phyloP scores from a whole-genome alignment of 2,797 vertebrate species.

The Muraenolepis orangiensis region DNA sequence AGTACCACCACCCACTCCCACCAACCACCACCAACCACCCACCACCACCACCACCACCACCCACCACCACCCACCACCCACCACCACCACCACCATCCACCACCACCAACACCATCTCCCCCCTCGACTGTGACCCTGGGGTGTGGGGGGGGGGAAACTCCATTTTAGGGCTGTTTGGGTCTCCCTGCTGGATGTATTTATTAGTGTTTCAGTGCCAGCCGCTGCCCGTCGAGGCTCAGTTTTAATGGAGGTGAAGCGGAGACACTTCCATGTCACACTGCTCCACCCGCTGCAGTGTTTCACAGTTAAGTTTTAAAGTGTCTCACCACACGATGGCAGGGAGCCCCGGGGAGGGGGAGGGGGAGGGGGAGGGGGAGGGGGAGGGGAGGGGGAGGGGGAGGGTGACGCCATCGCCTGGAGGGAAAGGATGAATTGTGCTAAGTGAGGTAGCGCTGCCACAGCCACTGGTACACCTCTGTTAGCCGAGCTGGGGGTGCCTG shows the following conservation, averaged over 20 bases:
- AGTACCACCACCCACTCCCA: constrained; percentile 26
- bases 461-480: no score
- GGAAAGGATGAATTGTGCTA: no score
- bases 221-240: constrained; percentile 57
- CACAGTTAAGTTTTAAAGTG: no score
- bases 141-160: constrained; percentile 44
- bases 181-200: no score
- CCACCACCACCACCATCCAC: constrained; percentile 22
- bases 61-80: constrained; percentile 40
- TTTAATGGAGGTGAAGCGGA: constrained; percentile 69
- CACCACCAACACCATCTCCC: no score
- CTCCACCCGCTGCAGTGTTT: constrained; percentile 69
- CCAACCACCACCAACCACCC: constrained; percentile 43
- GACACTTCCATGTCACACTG: constrained; percentile 70
- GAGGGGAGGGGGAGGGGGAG: constrained; percentile 1
- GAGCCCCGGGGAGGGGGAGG: constrained; percentile 65
- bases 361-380: neutral
- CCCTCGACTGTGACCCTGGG: constrained; percentile 12
- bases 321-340: constrained; percentile 66
- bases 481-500: no score
- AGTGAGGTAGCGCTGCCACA: no score
- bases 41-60: constrained; percentile 33
- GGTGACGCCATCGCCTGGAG: no score
- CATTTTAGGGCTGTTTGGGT: constrained; percentile 55
- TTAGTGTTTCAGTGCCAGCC: no score